These are phyloP conservation scores for Morelia viridis DNA, from an alignment of 2,797 vertebrate genomes.

Conservation along the genomic window DNA sequence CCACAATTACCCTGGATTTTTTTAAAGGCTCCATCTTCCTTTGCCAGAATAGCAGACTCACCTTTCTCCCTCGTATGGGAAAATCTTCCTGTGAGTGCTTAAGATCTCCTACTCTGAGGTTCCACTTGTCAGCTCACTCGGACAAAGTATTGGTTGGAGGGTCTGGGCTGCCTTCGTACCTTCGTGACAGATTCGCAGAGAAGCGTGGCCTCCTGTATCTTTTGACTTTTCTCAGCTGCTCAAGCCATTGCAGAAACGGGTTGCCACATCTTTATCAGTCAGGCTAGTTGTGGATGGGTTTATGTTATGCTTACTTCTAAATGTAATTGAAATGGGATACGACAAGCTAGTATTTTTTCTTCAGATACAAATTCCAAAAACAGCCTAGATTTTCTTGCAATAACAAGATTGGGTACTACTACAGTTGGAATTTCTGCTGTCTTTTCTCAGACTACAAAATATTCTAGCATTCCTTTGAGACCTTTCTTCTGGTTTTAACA, in stretches of 20 bases:
- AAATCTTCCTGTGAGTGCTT: background rate
- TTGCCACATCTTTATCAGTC: background rate
- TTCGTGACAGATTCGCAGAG: background rate
- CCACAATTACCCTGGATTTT: background rate
- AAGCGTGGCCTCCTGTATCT: background rate
- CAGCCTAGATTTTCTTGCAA: background rate
- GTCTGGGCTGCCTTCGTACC: background rate
- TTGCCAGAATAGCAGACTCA: background rate
- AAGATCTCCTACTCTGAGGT: background rate
- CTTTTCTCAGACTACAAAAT: background rate
- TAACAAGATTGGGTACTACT: background rate
- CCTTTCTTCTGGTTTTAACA: background rate
- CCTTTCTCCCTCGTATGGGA: background rate
- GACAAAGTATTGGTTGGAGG: background rate
- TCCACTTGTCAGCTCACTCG: background rate
- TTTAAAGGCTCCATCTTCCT: background rate
- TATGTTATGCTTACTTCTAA: background rate
- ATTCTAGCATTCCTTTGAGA: background rate
- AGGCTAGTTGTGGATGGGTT: background rate
- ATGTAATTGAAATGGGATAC: background rate
- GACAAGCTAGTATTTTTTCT: background rate
- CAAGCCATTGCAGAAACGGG: background rate
- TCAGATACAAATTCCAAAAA: background rate
- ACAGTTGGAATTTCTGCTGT: background rate
- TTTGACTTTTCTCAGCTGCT: background rate